Evolutionary conservation across 2,113 vertebrate genomes (phyloP), one percentile per base, ranked within the genome.

Genomic region (Phylloscopus trochiloides): DNA sequence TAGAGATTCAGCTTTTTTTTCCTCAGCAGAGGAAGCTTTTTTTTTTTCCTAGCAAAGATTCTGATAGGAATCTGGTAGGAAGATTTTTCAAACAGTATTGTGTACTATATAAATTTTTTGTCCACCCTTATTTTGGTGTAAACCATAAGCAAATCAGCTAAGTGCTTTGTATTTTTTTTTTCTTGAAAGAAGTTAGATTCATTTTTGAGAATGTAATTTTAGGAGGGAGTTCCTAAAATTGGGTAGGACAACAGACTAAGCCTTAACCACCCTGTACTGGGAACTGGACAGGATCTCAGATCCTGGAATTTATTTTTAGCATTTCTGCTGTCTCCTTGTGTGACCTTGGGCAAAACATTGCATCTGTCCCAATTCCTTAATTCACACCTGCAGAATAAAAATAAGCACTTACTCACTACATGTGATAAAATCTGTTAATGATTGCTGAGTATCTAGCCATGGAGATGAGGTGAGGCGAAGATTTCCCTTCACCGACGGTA

Each of bases 381-480:
- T 88, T 90, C 92, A 62, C 90, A 92, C 90, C 96, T 97, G 96
- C 90, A 72, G 88, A 80, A 95, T 93, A 80, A 86, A 90, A 92
- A 93, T 86, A 95, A 90, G 77, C 82, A 84, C 72, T 95, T 94
- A 90, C 87, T 95, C 85, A 93, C 92, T 86, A 6, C 8, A 1
- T 10, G n/a, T 80, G 92, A 97, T 95, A 96, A 94, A 90, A 96
- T 94, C 96, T 95, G 52, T 70, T 90, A 50, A 80, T 86, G 93
- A 74, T 71, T 97, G 81, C 82, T 55, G 57, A 86, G 55, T 70
- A 91, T 65, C 87, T 47, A 76, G 34, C 86, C 61, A 52, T 81
- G 93, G 80, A 89, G 73, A 92, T 85, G 84, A 76, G 67, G 82
- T 36, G 78, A 76, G 75, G 79, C 68, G 54, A 88, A 92, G 75